Evolutionary conservation across 2,113 vertebrate genomes (phyloP).

Genomic region (Lagopus leucura): DNA sequence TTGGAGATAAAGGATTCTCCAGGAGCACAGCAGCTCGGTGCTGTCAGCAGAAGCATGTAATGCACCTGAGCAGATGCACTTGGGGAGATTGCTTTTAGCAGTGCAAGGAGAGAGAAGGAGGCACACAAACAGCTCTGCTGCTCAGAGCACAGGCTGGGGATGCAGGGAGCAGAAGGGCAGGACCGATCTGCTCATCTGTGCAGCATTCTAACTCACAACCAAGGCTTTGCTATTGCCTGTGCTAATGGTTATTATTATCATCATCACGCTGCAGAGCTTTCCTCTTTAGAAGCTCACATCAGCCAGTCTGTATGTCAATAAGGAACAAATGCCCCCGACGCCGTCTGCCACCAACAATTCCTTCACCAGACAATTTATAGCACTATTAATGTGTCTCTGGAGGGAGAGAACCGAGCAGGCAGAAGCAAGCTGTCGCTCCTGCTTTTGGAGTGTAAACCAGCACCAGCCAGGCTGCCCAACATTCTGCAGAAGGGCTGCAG

Average conservation of each 20-base stretch:
- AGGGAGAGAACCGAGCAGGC: not conserved
- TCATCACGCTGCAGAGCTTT: not conserved
- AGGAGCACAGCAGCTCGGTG: not conserved
- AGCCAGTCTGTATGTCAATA: not conserved
- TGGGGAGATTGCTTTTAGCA: not conserved
- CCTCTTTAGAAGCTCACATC: rapidly evolving
- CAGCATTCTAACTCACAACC: not conserved
- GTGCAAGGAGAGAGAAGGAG: not conserved
- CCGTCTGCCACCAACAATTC: not conserved
- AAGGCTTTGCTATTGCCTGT: not conserved
- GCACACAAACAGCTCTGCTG: not conserved
- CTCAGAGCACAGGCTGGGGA: not conserved
- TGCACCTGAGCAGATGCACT: rapidly evolving
- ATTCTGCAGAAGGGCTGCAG: not conserved
- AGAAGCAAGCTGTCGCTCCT: not conserved
- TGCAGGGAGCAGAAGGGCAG: not conserved
- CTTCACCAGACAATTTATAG: not conserved
- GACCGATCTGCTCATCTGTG: not conserved
- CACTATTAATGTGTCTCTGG: not conserved
- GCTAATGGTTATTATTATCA: not conserved
- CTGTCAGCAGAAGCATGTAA: not conserved
- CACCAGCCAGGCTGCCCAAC: not conserved
- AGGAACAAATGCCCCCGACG: not conserved
- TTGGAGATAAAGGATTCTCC: rapidly evolving
- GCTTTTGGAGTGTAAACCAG: not conserved